Evolutionary conservation across 1,140 invertebrate genomes (phyloP).

Genomic region (Lamellibrachia luymesi): DNA sequence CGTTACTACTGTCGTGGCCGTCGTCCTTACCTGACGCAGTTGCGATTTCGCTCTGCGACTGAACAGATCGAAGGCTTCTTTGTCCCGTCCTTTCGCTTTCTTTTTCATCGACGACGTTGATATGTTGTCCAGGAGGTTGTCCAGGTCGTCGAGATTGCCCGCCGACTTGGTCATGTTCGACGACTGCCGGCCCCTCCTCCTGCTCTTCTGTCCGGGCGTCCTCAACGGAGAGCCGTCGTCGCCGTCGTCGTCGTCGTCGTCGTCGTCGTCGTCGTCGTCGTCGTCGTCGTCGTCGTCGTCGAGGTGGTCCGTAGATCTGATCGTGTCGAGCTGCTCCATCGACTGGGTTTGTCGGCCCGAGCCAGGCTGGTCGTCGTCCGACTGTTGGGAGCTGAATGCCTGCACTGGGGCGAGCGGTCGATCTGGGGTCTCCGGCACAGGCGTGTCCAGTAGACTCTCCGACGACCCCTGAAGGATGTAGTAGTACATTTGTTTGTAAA

Average conservation of each 20-base stretch:
- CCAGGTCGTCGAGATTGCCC: slow-evolving; percentile 19
- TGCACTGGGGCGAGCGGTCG: slow-evolving; percentile 23
- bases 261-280: neutral
- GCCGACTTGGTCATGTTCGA: slow-evolving; percentile 14
- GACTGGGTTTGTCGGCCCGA: neutral
- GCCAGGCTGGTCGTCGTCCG: neutral
- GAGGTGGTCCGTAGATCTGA: neutral
- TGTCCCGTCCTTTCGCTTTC: slow-evolving; percentile 2
- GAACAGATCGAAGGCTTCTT: slow-evolving; percentile 9
- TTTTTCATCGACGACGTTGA: slow-evolving; percentile 7
- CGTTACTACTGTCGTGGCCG: no score
- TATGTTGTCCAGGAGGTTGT: slow-evolving; percentile 16
- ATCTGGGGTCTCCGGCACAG: slow-evolving; percentile 28
- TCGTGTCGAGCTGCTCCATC: slow-evolving; percentile 4
- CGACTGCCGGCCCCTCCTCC: neutral
- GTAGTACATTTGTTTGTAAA: neutral
- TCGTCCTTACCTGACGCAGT: neutral
- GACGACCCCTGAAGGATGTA: neutral
- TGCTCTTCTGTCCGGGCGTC: neutral
- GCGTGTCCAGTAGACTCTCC: slow-evolving; percentile 27
- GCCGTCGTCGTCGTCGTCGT: neutral
- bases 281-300: no score
- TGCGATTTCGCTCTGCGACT: neutral
- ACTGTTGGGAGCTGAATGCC: neutral
- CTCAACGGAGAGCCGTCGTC: neutral